Evolutionary conservation across 2,797 vertebrate species (phyloP).

Genomic region (Tapera naevia): DNA sequence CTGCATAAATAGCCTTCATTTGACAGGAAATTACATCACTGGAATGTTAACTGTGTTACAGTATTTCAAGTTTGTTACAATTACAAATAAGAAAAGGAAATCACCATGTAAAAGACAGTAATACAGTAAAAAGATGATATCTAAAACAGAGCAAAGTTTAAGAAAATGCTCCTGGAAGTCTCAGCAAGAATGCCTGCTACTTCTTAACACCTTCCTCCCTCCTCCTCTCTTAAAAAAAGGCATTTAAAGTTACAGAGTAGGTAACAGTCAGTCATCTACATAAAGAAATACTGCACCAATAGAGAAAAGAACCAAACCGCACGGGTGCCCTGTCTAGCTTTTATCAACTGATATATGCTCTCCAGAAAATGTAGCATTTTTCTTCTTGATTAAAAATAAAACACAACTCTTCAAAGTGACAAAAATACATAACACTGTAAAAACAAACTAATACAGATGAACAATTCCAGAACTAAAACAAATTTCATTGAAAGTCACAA

Average conservation of each 20-base stretch:
- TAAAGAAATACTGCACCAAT: neutral
- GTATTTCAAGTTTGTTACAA: slow-evolving; percentile 1
- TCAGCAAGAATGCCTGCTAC: neutral
- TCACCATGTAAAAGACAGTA: neutral
- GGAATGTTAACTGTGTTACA: slow-evolving; percentile 2
- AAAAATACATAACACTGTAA: neutral
- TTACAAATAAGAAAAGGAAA: neutral
- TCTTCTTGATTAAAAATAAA: neutral
- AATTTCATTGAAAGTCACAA: neutral
- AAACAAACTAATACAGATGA: neutral
- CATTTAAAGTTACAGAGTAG: neutral
- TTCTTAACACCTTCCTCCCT: neutral
- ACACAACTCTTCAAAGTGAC: neutral
- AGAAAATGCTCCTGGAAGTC: neutral
- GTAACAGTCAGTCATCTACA: neutral
- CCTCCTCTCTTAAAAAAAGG: neutral
- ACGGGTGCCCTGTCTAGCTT: neutral
- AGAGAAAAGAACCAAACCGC: neutral
- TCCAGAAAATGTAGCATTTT: neutral
- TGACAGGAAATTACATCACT: neutral
- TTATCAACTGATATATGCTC: neutral
- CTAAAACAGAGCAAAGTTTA: neutral
- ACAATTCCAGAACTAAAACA: neutral
- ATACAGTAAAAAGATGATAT: neutral
- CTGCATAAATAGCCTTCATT: neutral